Evolutionary conservation across 2,113 vertebrate species (phyloP).

Genomic region (Oophaga pumilio): DNA sequence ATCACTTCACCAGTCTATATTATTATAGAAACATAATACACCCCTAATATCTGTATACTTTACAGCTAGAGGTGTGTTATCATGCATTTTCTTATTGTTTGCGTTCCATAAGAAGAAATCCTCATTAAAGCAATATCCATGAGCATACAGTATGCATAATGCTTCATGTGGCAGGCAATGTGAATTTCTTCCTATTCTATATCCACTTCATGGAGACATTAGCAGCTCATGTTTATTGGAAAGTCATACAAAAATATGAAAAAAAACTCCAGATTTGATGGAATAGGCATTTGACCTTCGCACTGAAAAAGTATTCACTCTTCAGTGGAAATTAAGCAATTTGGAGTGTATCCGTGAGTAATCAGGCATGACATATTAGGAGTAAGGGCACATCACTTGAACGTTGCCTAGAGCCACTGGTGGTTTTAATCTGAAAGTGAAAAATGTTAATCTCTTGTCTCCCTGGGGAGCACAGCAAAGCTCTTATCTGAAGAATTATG

Average conservation of each 20-base stretch:
- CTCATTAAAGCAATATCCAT: no score
- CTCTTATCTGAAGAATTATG: not conserved
- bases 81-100: no score
- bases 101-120: no score
- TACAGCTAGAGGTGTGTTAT: no score
- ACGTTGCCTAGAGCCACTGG: not conserved
- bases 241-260: not conserved
- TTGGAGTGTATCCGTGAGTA: not conserved
- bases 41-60: no score
- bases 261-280: not conserved
- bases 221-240: not conserved
- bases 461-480: not conserved
- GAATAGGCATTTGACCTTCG: conserved; percentile 9
- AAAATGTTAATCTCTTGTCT: conserved; percentile 17
- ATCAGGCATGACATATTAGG: not conserved
- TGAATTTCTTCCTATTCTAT: not conserved
- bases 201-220: not conserved
- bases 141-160: not conserved
- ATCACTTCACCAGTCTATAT: no score
- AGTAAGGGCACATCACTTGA: not conserved
- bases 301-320: not conserved
- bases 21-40: no score
- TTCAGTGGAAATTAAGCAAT: not conserved
- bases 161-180: not conserved
- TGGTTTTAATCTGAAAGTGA: not conserved